phyloP scores from a whole-genome alignment of 2,113 vertebrate species.

The Stercorarius parasiticus region DNA sequence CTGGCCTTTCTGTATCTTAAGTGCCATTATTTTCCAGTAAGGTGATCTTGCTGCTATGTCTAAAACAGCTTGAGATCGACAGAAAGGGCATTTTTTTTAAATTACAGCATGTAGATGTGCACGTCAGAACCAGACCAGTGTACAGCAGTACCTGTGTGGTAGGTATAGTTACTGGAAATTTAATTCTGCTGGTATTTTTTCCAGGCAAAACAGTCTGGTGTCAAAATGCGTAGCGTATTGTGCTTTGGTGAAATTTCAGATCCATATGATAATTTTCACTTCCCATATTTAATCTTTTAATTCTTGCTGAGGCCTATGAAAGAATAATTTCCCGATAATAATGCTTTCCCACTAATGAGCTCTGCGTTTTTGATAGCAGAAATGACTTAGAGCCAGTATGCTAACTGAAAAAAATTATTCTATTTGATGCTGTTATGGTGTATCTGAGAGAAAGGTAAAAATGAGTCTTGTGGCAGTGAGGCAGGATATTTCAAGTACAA shows the following conservation, averaged over 20 bases:
- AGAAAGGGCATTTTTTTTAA: background rate
- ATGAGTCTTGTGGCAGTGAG: rapidly evolving
- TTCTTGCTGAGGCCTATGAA: background rate
- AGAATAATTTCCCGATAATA: conserved; percentile 27
- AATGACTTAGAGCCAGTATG: background rate
- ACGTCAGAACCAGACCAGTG: background rate
- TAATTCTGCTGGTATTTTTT: background rate
- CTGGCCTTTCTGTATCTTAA: background rate
- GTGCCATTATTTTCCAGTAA: background rate
- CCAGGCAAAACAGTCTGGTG: background rate
- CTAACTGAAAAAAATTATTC: background rate
- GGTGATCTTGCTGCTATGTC: background rate
- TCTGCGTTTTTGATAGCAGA: background rate
- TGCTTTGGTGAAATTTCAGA: background rate
- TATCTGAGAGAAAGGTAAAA: background rate
- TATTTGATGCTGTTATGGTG: background rate
- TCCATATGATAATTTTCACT: conserved; percentile 24
- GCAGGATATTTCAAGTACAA: background rate
- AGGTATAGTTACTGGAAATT: background rate
- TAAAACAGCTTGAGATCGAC: background rate
- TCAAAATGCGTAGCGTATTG: conserved; percentile 15
- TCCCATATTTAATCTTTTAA: conserved; percentile 9
- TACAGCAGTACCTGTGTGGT: background rate
- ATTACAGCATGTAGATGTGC: background rate
- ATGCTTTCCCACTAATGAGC: conserved; percentile 8